These are phyloP conservation scores for Drosophila histrio DNA, from an alignment of 2,888 invertebrate species.

Conservation along the genomic window DNA sequence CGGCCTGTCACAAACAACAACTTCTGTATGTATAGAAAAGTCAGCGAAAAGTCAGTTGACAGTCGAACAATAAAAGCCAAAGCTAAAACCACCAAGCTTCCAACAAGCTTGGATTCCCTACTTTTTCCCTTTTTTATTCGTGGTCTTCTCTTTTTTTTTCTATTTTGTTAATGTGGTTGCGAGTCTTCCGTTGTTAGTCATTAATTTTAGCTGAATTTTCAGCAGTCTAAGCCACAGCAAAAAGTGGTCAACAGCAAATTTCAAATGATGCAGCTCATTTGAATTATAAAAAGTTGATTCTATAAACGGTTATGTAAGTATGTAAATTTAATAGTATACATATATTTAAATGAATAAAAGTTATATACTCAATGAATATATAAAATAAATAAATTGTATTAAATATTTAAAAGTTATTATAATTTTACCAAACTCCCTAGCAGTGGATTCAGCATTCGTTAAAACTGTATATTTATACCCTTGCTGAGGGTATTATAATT, in stretches of 20 bases:
- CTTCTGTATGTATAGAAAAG: constrained; percentile 28
- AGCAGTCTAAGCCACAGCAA: constrained; percentile 21
- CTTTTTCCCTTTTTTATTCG: not conserved
- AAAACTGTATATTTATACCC: not conserved
- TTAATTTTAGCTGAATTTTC: constrained; percentile 42
- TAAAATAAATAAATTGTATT: not conserved
- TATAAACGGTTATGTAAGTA: not conserved
- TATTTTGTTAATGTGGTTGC: constrained; percentile 24
- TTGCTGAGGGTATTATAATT: too few relatives aligned
- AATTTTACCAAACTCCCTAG: not conserved
- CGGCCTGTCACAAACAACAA: constrained; percentile 34
- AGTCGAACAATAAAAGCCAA: constrained; percentile 40
- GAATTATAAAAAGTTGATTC: not conserved
- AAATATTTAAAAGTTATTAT: not conserved
- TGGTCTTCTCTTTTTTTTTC: constrained; percentile 10
- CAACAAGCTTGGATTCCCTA: constrained; percentile 23
- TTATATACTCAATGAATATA: not conserved
- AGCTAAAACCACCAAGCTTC: constrained; percentile 15
- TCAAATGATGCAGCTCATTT: constrained; percentile 22
- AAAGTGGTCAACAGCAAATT: constrained; percentile 46
- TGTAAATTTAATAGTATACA: not conserved
- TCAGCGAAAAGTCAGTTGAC: constrained; percentile 30
- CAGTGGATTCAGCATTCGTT: constrained; percentile 13
- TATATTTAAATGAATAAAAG: not conserved
- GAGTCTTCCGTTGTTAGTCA: constrained; percentile 38